A percentile compares a stretch with the other conserved stretches of the same genome.
Conservation (phyloP, 2,797 vertebrate species). For the Tauraco hartlaubi region DNA sequence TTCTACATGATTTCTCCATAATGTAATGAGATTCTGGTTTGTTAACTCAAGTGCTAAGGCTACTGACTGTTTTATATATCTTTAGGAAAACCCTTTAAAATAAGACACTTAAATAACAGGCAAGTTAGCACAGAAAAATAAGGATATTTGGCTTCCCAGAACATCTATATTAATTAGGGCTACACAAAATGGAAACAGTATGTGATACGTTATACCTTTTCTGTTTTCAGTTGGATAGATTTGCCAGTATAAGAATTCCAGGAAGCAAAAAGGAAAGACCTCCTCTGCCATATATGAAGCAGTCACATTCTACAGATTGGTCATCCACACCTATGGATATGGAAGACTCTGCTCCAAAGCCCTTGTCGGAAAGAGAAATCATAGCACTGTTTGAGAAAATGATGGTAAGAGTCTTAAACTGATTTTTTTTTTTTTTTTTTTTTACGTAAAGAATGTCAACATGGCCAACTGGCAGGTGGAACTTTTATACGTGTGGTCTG, state of each 20-base stretch:
- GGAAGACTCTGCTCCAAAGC: constrained; percentile 85
- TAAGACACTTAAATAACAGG: background rate
- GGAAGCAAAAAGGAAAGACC: constrained; percentile 92
- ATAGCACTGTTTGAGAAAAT: constrained; percentile 96
- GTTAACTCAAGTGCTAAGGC: background rate
- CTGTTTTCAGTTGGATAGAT: constrained; percentile 89
- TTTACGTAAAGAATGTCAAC: background rate
- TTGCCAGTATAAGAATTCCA: constrained; percentile 95
- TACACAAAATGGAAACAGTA: background rate
- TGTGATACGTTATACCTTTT: background rate
- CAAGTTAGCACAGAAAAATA: background rate
- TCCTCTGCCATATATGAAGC: constrained; percentile 83
- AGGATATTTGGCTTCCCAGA: background rate
- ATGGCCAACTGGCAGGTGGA: background rate
- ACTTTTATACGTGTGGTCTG: background rate
- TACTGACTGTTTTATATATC: background rate
- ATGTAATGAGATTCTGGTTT: background rate
- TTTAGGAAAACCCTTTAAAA: background rate
- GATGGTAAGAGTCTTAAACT: constrained; percentile 87
- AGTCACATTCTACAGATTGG: constrained; percentile 79
- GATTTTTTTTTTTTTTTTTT: background rate
- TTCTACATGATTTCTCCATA: constrained; percentile 22
- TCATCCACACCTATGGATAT: constrained; percentile 77
- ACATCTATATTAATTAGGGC: background rate
- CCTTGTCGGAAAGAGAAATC: constrained; percentile 91